Base-by-base conservation (phyloP, 2,888 invertebrate genomes). In the Acronicta alni region DNA sequence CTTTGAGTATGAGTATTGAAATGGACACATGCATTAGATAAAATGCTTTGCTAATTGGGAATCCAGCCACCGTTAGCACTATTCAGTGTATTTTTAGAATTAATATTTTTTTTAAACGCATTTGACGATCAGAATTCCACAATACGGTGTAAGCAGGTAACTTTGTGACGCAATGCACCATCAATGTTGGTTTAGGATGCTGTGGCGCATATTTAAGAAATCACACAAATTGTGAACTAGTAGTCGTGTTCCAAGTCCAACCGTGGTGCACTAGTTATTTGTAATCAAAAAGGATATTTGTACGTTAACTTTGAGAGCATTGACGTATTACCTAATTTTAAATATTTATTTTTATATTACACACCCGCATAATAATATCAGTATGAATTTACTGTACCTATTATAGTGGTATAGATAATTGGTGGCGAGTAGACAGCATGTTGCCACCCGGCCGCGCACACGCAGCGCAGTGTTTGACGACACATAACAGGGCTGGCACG, bases 371-470 rank as follows among this genome's bases (percentile, higher is more conserved):
- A 70, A 66, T 74, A 67, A 69, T 75, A 75, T 72, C 43, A 51
- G 71, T 72, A 64, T 61, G 61, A 77, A 74, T 79, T 76, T 75
- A 68, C 71, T 61, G 66, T 82, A 78, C 76, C 77, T 75, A 79
- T 84, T 81, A 82, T 77, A 72, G 70, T 71, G 68, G 72, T 64
- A 71, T 77, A 80, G 77, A 83, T 86, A 86, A 88, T 86, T 84
- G 73, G 67, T 70, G 57, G 72, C 73, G 74, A 75, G 81, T 81
- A 86, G 85, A 86, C 89, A 71, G 88, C 86, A 71, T 87, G 88
- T 88, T 88, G 86, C 87, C 87, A 88, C 60, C 84, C 84, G 78
- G 72, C 82, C 81, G 76, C 67, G 67, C 72, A 63, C 65, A 62
- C 66, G 77, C 72, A 62, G 46, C 60, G 68, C 67, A 53, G 62